These are phyloP conservation scores for Ichneumon xanthorius DNA, from an alignment of 2,888 invertebrate species.

Conservation along the genomic window DNA sequence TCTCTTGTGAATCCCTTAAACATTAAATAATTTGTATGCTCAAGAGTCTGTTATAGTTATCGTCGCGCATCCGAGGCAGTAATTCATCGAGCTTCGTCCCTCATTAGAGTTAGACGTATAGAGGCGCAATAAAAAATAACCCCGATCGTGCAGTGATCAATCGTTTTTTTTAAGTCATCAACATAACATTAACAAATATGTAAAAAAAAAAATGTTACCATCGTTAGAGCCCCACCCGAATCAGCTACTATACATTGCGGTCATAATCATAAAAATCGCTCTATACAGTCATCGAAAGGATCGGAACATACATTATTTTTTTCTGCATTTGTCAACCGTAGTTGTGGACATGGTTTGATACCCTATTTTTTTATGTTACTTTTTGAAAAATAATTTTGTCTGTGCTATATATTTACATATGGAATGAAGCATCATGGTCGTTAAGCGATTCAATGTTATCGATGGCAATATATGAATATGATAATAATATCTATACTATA, in stretches of 20 bases:
- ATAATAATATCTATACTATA: conserved; percentile 50
- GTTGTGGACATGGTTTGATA: conserved; percentile 63
- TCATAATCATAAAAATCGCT: conserved; percentile 1
- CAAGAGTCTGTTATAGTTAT: conserved; percentile 48
- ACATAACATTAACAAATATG: neutral
- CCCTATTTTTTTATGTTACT: conserved; percentile 61
- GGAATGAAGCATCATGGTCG: conserved; percentile 80
- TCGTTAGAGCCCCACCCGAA: neutral
- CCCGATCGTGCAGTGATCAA: conserved; percentile 11
- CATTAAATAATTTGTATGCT: conserved; percentile 46
- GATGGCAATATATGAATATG: conserved; percentile 59
- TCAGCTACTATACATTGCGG: conserved; percentile 8
- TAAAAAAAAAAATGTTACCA: neutral
- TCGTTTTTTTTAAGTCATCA: neutral
- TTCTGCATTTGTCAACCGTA: conserved; percentile 62
- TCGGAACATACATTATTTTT: conserved; percentile 47
- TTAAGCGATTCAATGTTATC: conserved; percentile 72
- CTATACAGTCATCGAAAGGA: conserved; percentile 20
- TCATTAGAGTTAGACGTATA: conserved; percentile 42
- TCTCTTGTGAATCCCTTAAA: conserved; percentile 20
- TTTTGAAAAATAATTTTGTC: conserved; percentile 59
- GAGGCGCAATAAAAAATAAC: neutral
- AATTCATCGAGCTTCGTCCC: conserved; percentile 31
- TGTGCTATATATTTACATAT: conserved; percentile 70
- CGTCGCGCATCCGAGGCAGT: conserved; percentile 54